Evolutionary conservation across 2,888 invertebrate genomes (phyloP).

Genomic region (Rhingia rostrata): DNA sequence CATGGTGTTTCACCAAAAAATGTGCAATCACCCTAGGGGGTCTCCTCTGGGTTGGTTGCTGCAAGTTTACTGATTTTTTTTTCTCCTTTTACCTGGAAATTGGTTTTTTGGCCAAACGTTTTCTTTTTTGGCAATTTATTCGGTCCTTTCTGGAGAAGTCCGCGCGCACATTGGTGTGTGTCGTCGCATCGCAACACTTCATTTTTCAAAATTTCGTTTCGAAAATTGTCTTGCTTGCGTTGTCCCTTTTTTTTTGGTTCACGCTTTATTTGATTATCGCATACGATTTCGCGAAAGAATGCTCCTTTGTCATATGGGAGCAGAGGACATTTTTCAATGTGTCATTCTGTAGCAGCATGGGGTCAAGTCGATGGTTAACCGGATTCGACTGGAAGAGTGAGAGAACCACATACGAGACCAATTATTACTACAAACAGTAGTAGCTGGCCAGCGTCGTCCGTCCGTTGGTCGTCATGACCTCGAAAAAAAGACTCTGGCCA

Average conservation of each 20-base stretch:
- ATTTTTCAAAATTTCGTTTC: slow-evolving; percentile 64
- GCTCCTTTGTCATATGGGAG: slow-evolving; percentile 69
- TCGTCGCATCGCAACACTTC: slow-evolving; percentile 66
- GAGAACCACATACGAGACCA: slow-evolving; percentile 10
- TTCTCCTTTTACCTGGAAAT: slow-evolving; percentile 63
- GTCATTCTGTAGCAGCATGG: slow-evolving; percentile 67
- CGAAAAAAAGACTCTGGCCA: slow-evolving; percentile 35
- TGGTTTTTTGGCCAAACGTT: slow-evolving; percentile 56
- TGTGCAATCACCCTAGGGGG: slow-evolving; percentile 70
- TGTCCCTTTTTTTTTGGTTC: slow-evolving; percentile 4
- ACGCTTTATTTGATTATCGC: slow-evolving; percentile 57
- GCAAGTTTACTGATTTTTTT: slow-evolving; percentile 42
- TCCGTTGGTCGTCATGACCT: slow-evolving; percentile 41
- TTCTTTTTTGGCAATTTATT: slow-evolving; percentile 70
- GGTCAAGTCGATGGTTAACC: slow-evolving; percentile 56
- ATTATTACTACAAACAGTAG: slow-evolving; percentile 47
- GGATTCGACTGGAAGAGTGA: slow-evolving; percentile 21
- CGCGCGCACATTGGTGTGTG: slow-evolving; percentile 37
- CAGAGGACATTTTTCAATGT: slow-evolving; percentile 70
- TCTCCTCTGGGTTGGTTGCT: slow-evolving; percentile 46
- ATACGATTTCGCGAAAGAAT: slow-evolving; percentile 66
- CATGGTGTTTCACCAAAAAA: slow-evolving; percentile 65
- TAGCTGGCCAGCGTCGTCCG: slow-evolving; percentile 37
- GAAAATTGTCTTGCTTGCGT: slow-evolving; percentile 1
- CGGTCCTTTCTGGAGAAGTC: slow-evolving; percentile 58